Evolutionary conservation across 2,113 vertebrate genomes (phyloP).

Genomic region (Cottus gobio): DNA sequence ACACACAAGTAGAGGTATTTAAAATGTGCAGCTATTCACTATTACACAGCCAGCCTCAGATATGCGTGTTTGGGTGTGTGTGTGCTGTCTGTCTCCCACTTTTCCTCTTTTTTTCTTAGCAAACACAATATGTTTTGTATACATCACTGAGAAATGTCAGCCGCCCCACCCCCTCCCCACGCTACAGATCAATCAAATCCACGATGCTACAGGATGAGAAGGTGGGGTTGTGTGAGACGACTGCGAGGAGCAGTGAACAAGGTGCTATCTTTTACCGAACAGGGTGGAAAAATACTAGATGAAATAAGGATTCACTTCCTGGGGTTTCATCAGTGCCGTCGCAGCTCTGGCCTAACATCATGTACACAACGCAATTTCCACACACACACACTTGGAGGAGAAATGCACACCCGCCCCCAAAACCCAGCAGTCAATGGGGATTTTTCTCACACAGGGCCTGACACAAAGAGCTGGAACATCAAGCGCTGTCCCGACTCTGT

Average conservation of each 20-base stretch:
- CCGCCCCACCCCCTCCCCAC: conserved; percentile 64
- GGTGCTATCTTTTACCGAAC: conserved; percentile 56
- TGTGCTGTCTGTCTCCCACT: conserved; percentile 36
- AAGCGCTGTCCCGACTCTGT: conserved; percentile 70
- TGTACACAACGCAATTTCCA: conserved; percentile 46
- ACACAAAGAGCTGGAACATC: conserved; percentile 75
- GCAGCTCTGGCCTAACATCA: conserved; percentile 52
- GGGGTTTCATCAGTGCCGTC: conserved; percentile 56
- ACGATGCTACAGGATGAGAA: conserved; percentile 60
- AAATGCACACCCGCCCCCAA: conserved; percentile 17
- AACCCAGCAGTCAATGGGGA: conserved; percentile 51
- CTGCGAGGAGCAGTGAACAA: conserved; percentile 43
- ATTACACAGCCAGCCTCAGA: conserved; percentile 18
- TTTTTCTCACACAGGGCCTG: conserved; percentile 59
- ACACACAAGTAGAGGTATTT: conserved; percentile 20
- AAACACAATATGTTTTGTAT: conserved; percentile 84
- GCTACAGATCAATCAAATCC: conserved; percentile 80
- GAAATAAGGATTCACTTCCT: conserved; percentile 68
- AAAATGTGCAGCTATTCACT: conserved; percentile 28
- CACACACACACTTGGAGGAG: conserved; percentile 21
- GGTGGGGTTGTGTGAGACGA: conserved; percentile 54
- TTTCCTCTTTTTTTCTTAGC: conserved; percentile 55
- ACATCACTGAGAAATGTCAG: conserved; percentile 84
- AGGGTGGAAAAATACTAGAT: conserved; percentile 44
- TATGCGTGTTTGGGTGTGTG: conserved; percentile 9